Evolutionary conservation across 2,888 invertebrate genomes (phyloP).

Genomic region (Epistrophella euchroma): DNA sequence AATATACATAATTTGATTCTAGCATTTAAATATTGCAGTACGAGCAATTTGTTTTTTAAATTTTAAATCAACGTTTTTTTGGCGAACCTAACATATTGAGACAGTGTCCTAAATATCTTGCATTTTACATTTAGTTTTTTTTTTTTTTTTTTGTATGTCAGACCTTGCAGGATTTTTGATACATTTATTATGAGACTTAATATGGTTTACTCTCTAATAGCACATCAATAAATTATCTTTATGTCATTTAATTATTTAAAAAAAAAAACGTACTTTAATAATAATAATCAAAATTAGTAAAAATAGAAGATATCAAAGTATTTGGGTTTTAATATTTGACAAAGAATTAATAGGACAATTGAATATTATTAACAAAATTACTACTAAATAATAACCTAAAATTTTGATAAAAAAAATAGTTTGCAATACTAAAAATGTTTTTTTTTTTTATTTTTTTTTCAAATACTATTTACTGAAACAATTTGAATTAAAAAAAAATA

Average conservation of each 20-base stretch:
- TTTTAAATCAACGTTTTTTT: conserved; percentile 61
- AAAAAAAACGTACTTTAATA: not conserved
- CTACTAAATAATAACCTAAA: too few species aligned
- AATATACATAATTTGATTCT: conserved; percentile 15
- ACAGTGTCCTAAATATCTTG: conserved; percentile 76
- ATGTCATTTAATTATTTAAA: not conserved
- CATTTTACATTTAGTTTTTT: conserved; percentile 41
- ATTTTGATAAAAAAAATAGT: too few species aligned
- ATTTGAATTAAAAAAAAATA: too few species aligned
- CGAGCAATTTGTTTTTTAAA: conserved; percentile 21
- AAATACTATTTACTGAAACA: too few species aligned
- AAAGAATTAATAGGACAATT: too few species aligned
- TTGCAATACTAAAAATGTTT: too few species aligned
- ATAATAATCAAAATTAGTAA: too few species aligned
- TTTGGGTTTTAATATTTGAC: too few species aligned
- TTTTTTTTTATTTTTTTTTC: too few species aligned
- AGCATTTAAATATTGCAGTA: conserved; percentile 25
- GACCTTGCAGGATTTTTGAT: conserved; percentile 12
- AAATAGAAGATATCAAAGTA: too few species aligned
- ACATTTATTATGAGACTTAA: not conserved
- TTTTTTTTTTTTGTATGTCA: not conserved
- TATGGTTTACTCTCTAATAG: conserved; percentile 48
- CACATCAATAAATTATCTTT: conserved; percentile 27
- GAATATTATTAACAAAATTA: too few species aligned
- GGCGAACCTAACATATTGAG: conserved; percentile 74